Evolutionary conservation across 1,140 invertebrate genomes (phyloP).

Genomic region (Antheraea pernyi): DNA sequence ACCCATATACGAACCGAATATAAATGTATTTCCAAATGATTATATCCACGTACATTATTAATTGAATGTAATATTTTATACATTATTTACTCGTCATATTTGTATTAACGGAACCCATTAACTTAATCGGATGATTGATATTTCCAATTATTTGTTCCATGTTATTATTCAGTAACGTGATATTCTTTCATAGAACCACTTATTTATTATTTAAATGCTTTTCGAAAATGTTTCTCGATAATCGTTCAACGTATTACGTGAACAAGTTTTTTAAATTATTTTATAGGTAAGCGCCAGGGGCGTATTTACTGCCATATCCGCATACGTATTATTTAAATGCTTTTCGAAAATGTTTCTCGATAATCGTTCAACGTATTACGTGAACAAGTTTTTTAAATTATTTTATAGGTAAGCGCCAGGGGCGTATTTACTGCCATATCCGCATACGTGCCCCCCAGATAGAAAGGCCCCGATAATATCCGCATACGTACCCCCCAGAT

Average conservation of each 20-base stretch:
- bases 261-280: too few relatives aligned
- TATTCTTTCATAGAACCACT: neutral
- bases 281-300: too few relatives aligned
- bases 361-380: neutral
- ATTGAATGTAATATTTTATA: neutral
- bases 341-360: neutral
- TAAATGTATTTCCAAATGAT: neutral
- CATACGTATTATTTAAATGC: neutral
- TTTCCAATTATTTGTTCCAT: neutral
- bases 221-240: neutral
- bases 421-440: too few relatives aligned
- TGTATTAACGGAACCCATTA: neutral
- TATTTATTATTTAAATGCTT: neutral
- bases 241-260: neutral
- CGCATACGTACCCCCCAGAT: too few relatives aligned
- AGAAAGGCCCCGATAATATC: too few relatives aligned
- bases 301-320: too few relatives aligned
- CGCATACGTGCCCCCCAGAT: too few relatives aligned
- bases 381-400: too few relatives aligned
- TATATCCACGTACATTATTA: neutral
- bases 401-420: too few relatives aligned
- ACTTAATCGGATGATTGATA: neutral
- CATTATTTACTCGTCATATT: neutral
- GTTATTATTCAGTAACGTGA: neutral
- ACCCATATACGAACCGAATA: too few relatives aligned